Evolutionary conservation across 2,113 vertebrate genomes (phyloP), one percentile per base, ranked within the genome.

Genomic region (Toxotes chatareus): DNA sequence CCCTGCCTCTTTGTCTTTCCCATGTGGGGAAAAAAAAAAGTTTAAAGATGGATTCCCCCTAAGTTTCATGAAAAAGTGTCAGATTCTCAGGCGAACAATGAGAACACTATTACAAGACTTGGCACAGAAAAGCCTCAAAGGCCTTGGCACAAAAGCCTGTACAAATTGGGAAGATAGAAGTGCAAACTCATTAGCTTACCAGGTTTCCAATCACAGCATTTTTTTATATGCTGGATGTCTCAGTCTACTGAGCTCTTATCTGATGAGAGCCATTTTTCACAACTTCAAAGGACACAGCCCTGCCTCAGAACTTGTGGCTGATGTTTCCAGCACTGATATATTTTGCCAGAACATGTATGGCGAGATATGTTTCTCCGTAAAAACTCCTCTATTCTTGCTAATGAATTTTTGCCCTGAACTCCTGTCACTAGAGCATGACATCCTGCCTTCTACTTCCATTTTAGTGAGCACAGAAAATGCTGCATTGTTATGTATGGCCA

Each of bases 131-230:
- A 87, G 76, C 92, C 95, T 93, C 93, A 92, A 93, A 95, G 92
- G 93, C 90, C 90, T 93, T 85, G 87, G 86, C 93, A 95, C 93
- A 93, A 94, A 94, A 93, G 92, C 83, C 77, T 61, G 84, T 79
- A 91, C 90, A 94, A 94, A 94, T 90, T 92, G 89, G 89, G 86
- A 82, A 93, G 92, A 94, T 94, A 93, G 91, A 95, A 91, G 86
- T 84, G 90, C 90, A 93, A 94, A 95, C 93, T 95, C 92, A 95
- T 94, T 95, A 95, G 93, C 90, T 92, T 88, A 91, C 92, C 92
- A 86, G 91, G 86, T 94, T 93, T 93, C 89, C 91, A 89, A 94
- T 95, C 91, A 87, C 84, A 78, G 69, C 79, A 69, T 73, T 88
- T 93, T 80, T 92, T 89, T 82, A 91, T 81, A 84, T 44, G 70